A percentile compares a stretch with the other conserved stretches of the same genome.
Evolutionary conservation across 2,888 invertebrate species (phyloP).

Genomic region (Tryphoninae sp.): DNA sequence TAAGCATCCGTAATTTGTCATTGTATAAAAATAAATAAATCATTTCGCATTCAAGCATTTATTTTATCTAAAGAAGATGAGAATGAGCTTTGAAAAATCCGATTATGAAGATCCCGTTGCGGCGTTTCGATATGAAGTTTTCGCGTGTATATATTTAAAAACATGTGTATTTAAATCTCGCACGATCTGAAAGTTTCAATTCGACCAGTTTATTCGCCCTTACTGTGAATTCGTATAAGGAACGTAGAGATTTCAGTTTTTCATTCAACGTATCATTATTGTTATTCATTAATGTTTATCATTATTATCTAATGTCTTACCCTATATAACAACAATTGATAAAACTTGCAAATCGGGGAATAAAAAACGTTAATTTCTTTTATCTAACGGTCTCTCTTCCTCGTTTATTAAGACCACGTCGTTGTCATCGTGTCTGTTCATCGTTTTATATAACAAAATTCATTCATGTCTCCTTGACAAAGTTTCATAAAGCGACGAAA

Average conservation of each 20-base stretch:
- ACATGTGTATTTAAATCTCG: background rate
- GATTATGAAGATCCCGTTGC: background rate
- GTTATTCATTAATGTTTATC: too few species aligned
- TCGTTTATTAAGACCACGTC: background rate
- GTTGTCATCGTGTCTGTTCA: background rate
- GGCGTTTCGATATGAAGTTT: background rate
- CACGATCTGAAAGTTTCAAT: too few species aligned
- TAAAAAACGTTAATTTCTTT: background rate
- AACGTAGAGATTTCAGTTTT: too few species aligned
- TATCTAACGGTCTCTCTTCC: background rate
- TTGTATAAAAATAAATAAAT: conserved; percentile 36
- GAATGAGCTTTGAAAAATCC: background rate
- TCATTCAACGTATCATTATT: too few species aligned
- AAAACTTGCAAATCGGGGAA: too few species aligned
- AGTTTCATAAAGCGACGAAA: conserved; percentile 10
- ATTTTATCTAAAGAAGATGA: background rate
- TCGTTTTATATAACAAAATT: conserved; percentile 41
- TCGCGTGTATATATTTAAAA: background rate
- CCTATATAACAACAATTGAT: too few species aligned
- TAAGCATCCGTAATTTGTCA: conserved; percentile 43
- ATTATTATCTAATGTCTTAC: too few species aligned
- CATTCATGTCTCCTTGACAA: conserved; percentile 14
- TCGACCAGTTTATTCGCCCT: too few species aligned
- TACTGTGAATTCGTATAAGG: too few species aligned
- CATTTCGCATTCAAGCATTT: background rate